Evolutionary conservation across 2,797 vertebrate species (phyloP).

Genomic region (Aulostomus chinensis): DNA sequence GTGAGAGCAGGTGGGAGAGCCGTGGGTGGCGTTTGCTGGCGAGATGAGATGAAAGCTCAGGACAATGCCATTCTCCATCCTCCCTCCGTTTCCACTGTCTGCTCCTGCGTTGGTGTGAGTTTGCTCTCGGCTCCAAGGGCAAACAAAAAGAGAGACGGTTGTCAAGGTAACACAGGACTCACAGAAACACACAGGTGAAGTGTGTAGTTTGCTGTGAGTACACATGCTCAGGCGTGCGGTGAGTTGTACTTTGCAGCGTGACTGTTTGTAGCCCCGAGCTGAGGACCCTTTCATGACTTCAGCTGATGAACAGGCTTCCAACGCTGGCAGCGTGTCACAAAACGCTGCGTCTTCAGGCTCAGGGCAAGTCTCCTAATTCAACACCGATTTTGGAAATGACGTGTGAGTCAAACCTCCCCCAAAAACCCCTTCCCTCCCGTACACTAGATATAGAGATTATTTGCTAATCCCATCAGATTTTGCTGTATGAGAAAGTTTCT

Average conservation of each 20-base stretch:
- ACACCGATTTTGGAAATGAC: too few relatives aligned
- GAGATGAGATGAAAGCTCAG: constrained; percentile 51
- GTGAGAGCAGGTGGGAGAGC: constrained; percentile 64
- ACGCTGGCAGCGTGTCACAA: constrained; percentile 42
- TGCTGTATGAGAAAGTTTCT: too few relatives aligned
- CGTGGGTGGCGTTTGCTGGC: constrained; percentile 53
- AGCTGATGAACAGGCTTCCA: constrained; percentile 53
- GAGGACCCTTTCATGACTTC: constrained; percentile 66
- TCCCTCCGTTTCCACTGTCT: constrained; percentile 54
- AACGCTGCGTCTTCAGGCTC: constrained; percentile 31
- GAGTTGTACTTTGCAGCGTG: constrained; percentile 57
- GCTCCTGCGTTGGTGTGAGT: constrained; percentile 58
- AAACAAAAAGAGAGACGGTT: constrained; percentile 69
- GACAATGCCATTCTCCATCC: constrained; percentile 44
- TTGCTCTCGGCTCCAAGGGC: constrained; percentile 56
- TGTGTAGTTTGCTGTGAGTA: constrained; percentile 14
- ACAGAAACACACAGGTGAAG: constrained; percentile 45
- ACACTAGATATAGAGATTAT: too few relatives aligned
- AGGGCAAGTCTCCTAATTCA: constrained; percentile 43
- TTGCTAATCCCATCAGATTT: too few relatives aligned
- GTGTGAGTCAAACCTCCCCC: too few relatives aligned
- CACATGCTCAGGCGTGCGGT: constrained; percentile 23
- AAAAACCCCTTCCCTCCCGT: too few relatives aligned
- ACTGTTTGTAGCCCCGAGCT: constrained; percentile 41
- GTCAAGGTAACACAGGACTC: constrained; percentile 67